Evolutionary conservation across 2,797 vertebrate species (phyloP).

Genomic region (Potorous gilbertii): DNA sequence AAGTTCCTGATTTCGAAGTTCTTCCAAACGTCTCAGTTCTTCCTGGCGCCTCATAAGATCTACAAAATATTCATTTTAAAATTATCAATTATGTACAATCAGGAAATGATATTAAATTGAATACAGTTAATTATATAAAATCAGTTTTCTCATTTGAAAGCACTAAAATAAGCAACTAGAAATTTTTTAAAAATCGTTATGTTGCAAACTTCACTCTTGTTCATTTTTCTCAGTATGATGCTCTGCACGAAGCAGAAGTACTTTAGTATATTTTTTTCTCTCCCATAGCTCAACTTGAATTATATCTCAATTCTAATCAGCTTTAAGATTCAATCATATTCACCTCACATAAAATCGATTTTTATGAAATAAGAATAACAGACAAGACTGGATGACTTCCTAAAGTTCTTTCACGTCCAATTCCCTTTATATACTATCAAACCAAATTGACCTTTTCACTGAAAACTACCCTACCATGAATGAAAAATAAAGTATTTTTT

Average conservation of each 20-base stretch:
- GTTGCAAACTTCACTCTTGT: background rate
- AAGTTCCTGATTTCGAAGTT: slow-evolving; percentile 96
- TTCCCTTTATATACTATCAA: background rate
- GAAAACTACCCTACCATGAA: background rate
- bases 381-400: background rate
- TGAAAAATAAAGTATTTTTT: background rate
- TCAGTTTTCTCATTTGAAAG: background rate
- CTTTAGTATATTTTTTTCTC: background rate
- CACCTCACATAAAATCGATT: background rate
- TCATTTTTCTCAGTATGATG: background rate
- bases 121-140: background rate
- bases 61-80: slow-evolving; percentile 77
- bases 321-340: background rate
- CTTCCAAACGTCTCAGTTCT: slow-evolving; percentile 95
- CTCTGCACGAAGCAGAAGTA: background rate
- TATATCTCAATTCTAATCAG: background rate
- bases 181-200: background rate
- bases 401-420: background rate
- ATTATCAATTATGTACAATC: slow-evolving; percentile 12
- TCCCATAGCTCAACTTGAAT: background rate
- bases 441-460: background rate
- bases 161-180: background rate
- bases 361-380: background rate
- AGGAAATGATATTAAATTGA: background rate
- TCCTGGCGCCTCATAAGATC: slow-evolving; percentile 98